Base-by-base conservation (phyloP, 2,888 invertebrate genomes). In the Orchesella flavescens region DNA sequence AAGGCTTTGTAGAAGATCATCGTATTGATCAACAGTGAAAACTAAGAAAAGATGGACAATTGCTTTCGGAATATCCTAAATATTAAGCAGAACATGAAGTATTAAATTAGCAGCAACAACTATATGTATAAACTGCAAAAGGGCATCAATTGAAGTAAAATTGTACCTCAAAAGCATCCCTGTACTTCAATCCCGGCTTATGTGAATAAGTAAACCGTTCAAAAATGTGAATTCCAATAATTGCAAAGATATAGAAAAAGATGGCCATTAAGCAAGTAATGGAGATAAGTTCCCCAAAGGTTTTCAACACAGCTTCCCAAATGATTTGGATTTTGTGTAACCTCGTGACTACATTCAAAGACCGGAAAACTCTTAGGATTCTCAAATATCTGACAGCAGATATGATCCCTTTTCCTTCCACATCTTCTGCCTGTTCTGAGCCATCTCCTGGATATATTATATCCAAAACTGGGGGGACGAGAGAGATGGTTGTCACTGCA, bases 191-290 rank as follows among this genome's bases (percentile, higher is more conserved):
- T 13, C 76, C 61, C 0, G 74, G 34, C 5, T 19, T 59, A 19
- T 87, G 86, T 0, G 87, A 82, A 12, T 23, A n/a, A 1, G 83
- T 85, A 53, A 81, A 86, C 12, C 82, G 57, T 17, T 87, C 86
- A 69, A 84, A 86, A 0, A 86, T 15, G 13, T 85, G 81, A 10
- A 87, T 85, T 17, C 87, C 87, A 57, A 87, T 78, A 53, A 87
- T 86, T 12, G 87, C 87, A 79, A 87, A 87, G 68, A 87, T 87
- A 65, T 85, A 87, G 74, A 87, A 87, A 73, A 87, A 87, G 1
- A 87, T 80, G 12, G 84, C 73, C 87, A 87, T 87, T 9, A 87
- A 83, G 13, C 72, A 63, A 9, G 84, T 86, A 19, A 86, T 87
- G 53, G 85, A 88, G 63, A 85, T 61, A 46, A 88, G 74, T 15